phyloP scores from a whole-genome alignment of 2,888 invertebrate genomes.

The Melipona bicolor region DNA sequence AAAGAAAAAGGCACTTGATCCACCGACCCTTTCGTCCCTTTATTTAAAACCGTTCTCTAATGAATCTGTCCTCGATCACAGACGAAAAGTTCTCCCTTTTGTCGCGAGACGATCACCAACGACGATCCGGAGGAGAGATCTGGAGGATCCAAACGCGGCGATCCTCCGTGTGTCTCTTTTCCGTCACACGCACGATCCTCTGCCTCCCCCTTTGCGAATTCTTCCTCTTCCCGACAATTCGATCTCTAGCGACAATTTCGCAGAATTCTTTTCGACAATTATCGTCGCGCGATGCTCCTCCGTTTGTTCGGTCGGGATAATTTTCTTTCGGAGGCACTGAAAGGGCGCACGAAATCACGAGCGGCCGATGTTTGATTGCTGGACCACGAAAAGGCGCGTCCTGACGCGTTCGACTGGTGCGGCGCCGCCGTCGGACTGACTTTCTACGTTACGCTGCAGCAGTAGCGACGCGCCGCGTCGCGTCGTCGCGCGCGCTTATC shows the following conservation, averaged over 20 bases:
- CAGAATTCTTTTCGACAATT: neutral
- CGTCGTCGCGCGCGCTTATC: constrained; percentile 70
- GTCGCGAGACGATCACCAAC: neutral
- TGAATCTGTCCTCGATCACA: constrained; percentile 2
- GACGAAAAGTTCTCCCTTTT: neutral
- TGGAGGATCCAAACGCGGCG: neutral
- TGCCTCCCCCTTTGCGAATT: no score
- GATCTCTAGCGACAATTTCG: neutral
- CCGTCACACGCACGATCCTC: neutral
- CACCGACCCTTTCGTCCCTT: constrained; percentile 27
- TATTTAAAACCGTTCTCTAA: constrained; percentile 1
- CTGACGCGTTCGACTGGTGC: constrained; percentile 76
- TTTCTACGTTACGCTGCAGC: constrained; percentile 71
- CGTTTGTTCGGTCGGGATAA: neutral
- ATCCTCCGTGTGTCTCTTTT: neutral
- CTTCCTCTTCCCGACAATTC: neutral
- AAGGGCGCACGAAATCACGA: constrained; percentile 29
- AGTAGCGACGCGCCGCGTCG: constrained; percentile 63
- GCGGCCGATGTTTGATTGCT: constrained; percentile 38
- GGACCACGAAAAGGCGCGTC: constrained; percentile 64
- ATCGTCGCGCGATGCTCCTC: neutral
- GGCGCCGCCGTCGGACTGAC: constrained; percentile 80
- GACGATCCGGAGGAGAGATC: neutral
- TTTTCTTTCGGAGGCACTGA: neutral
- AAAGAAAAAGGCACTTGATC: constrained; percentile 59